Conservation (phyloP, 2,888 invertebrate species). For the Drosophila borealis region DNA sequence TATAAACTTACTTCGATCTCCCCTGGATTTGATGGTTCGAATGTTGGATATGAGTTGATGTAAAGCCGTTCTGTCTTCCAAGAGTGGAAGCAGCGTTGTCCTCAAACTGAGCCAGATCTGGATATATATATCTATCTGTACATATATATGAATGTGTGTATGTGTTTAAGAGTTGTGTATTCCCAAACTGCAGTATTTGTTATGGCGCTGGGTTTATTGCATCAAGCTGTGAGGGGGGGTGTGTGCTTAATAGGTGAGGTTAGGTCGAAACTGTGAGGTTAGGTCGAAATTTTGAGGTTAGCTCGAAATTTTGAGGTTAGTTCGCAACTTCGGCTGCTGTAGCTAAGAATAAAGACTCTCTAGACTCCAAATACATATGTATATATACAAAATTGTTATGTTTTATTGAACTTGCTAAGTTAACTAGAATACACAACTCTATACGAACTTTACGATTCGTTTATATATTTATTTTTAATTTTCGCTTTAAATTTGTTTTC, state of each 20-base stretch:
- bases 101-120: no score
- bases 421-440: conserved; percentile 57
- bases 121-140: no score
- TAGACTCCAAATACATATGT: not conserved
- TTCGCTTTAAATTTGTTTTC: conserved; percentile 8
- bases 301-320: not conserved
- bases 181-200: not conserved
- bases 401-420: conserved; percentile 30
- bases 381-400: conserved; percentile 30
- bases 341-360: not conserved
- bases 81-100: no score
- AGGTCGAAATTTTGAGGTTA: not conserved
- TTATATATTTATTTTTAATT: conserved; percentile 24
- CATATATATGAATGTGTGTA: not conserved
- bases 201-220: not conserved
- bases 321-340: not conserved
- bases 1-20: no score
- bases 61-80: no score
- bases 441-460: conserved; percentile 23
- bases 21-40: no score
- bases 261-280: not conserved
- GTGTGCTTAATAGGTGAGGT: not conserved
- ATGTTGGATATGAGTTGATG: no score
- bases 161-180: conserved; percentile 34
- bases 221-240: not conserved